A percentile compares a stretch with the other conserved stretches of the same genome.
phyloP scores from a whole-genome alignment of 2,888 invertebrate genomes.

The Neocrepidodera transversa region DNA sequence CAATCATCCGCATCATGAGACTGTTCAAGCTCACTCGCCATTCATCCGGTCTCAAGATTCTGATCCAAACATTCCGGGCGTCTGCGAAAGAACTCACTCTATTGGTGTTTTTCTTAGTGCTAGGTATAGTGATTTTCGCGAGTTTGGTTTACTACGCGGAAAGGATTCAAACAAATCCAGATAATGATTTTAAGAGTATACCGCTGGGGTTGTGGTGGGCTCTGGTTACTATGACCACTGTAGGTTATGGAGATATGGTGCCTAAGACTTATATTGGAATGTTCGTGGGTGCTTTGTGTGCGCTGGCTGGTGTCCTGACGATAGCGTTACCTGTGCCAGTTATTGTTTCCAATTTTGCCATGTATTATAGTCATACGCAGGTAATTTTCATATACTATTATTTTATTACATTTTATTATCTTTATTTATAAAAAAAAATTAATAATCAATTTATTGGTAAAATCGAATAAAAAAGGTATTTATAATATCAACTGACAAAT shows the following conservation, averaged over 20 bases:
- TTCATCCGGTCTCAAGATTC: slow-evolving; percentile 96
- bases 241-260: slow-evolving; percentile 98
- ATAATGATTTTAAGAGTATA: slow-evolving; percentile 98
- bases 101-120: slow-evolving; percentile 94
- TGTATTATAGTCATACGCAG: slow-evolving; percentile 92
- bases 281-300: slow-evolving; percentile 98
- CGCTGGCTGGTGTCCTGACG: slow-evolving; percentile 96
- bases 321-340: slow-evolving; percentile 99
- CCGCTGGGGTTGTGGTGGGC: slow-evolving; percentile 99
- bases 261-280: slow-evolving; percentile 98
- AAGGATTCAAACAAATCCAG: slow-evolving; percentile 86
- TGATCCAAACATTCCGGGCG: slow-evolving; percentile 97
- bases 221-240: slow-evolving; percentile 98
- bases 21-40: slow-evolving; percentile 96
- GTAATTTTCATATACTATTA: slow-evolving; percentile 44
- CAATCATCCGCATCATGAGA: slow-evolving; percentile 96
- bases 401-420: neutral
- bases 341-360: slow-evolving; percentile 98
- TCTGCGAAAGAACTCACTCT: slow-evolving; percentile 96
- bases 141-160: slow-evolving; percentile 98
- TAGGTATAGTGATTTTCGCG: slow-evolving; percentile 98
- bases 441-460: too few species aligned
- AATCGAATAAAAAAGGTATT: too few species aligned
- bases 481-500: too few species aligned
- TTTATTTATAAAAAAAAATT: too few species aligned